phyloP scores from a whole-genome alignment of 1,140 invertebrate genomes.

The Microplitis mediator region DNA sequence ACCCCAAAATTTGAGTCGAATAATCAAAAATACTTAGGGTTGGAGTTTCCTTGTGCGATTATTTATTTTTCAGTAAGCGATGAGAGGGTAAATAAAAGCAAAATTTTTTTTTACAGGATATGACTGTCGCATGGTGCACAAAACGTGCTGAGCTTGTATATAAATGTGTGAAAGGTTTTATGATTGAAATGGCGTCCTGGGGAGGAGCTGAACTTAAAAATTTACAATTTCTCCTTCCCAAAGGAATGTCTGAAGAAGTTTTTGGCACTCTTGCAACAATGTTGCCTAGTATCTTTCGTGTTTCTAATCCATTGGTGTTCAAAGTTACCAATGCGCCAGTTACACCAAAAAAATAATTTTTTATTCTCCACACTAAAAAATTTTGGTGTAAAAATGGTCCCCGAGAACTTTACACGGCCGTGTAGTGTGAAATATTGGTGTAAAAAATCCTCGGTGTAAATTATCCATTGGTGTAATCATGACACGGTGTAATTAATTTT shows the following conservation, averaged over 20 bases:
- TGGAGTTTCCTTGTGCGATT: background rate
- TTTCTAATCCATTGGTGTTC: constrained; percentile 84
- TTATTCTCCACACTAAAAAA: too few relatives aligned
- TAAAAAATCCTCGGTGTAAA: too few relatives aligned
- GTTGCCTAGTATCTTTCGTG: constrained; percentile 87
- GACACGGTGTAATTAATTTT: too few relatives aligned
- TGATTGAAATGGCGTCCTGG: constrained; percentile 96
- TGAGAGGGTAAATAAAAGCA: background rate
- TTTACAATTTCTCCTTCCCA: constrained; percentile 82
- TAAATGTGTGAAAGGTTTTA: constrained; percentile 99
- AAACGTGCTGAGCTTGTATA: constrained; percentile 95
- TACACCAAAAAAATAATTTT: constrained; percentile 57
- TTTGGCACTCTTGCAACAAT: constrained; percentile 84
- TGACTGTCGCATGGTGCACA: constrained; percentile 96
- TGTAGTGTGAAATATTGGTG: too few relatives aligned
- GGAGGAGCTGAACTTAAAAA: constrained; percentile 90
- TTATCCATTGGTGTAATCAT: too few relatives aligned
- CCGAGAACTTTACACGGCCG: too few relatives aligned
- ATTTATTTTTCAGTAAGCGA: background rate
- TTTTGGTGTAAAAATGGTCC: too few relatives aligned
- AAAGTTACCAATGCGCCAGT: constrained; percentile 61
- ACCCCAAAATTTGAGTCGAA: too few relatives aligned
- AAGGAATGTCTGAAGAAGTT: constrained; percentile 83
- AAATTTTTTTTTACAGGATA: constrained; percentile 70
- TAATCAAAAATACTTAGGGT: background rate